Evolutionary conservation across 2,888 invertebrate genomes (phyloP), one percentile per base, ranked within the genome.

Genomic region (Acrobasis repandana): DNA sequence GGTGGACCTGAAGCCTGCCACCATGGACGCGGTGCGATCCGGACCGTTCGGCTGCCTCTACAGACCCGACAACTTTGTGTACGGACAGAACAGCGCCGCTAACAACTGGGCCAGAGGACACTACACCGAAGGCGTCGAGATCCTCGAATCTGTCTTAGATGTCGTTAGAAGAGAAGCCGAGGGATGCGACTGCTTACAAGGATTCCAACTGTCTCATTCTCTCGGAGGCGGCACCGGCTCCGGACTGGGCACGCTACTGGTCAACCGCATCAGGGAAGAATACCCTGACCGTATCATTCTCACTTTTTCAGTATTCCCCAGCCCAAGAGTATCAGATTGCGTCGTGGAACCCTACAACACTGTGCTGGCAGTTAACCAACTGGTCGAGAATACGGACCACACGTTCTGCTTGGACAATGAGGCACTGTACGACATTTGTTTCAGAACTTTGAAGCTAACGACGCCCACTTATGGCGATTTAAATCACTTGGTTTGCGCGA

Each of bases 101-200:
- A 92, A 92, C 70, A 92, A 93, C 80, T 92, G 92, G 92, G 89
- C 92, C n/a, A 77, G 88, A 65, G 93, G 98, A n/a, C 97, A 98
- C 78, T 98, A 98, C 88, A 98, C 98, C 18, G 98, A 98, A 88
- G 98, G 98, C n/a, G 97, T 94, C 61, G 98, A 95, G 88, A 93
- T 95, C 76, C 95, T 95, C 58, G 98, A 97, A 85, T 95, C 97
- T 16, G 95, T 95, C 0, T 86, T 97, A 57, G 97, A 97, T 77
- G 96, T 96, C 0, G 94, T 96, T 33, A 93, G 97, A 62, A 95
- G 96, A 79, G 97, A 97, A 85, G 96, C 96, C 56, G 97, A 98
- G 88, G 94, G 97, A 85, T 95, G 98, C 87, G 98, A 99, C 83
- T 98, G 98, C 72, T 93, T 96, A 36, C 96, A 96, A 93, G 97